phyloP scores from a whole-genome alignment of 2,888 invertebrate genomes.

The Unio pictorum region DNA sequence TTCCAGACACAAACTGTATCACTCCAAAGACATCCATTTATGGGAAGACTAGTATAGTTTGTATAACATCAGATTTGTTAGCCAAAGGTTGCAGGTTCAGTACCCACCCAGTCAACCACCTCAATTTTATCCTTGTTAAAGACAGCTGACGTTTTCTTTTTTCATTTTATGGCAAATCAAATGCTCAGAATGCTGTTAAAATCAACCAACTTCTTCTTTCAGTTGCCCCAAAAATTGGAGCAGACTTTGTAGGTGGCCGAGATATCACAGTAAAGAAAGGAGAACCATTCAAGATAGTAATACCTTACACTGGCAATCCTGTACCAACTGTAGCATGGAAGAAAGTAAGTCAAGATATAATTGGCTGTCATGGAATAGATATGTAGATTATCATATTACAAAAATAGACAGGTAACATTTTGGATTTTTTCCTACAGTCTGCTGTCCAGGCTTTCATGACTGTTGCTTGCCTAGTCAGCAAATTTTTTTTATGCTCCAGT shows the following conservation, averaged over 20 bases:
- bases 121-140: conserved; percentile 1
- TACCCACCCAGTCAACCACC: too few species aligned
- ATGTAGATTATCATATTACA: neutral
- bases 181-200: neutral
- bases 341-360: conserved; percentile 74
- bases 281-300: conserved; percentile 94
- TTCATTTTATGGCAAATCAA: neutral
- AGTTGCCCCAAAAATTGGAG: conserved; percentile 92
- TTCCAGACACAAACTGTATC: too few species aligned
- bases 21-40: too few species aligned
- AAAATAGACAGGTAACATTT: neutral
- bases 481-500: too few species aligned
- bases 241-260: conserved; percentile 77
- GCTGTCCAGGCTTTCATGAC: too few species aligned
- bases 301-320: conserved; percentile 92
- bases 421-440: too few species aligned
- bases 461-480: too few species aligned
- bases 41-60: too few species aligned
- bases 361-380: neutral
- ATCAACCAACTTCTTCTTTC: conserved; percentile 26
- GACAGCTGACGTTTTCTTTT: conserved; percentile 2
- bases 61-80: too few species aligned
- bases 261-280: conserved; percentile 97
- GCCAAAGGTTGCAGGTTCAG: too few species aligned
- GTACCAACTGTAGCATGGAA: conserved; percentile 84